These are phyloP conservation scores for Zoroaster sp. DNA, from an alignment of 53 echinoderm and acorn worm genomes.

Conservation along the genomic window DNA sequence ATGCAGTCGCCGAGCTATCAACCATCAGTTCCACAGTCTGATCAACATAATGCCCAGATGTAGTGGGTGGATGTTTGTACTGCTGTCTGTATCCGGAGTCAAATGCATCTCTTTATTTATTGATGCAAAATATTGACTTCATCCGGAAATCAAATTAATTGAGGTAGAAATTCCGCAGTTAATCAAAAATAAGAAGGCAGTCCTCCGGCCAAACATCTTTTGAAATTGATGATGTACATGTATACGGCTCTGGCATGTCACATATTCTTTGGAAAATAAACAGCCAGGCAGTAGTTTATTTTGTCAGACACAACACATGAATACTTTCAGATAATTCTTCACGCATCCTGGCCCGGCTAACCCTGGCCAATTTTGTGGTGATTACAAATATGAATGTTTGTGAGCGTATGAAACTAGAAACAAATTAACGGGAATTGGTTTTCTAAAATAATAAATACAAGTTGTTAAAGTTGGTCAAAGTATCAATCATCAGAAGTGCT, in stretches of 20 bases:
- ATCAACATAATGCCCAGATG: too few species aligned
- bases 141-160: conserved; percentile 1
- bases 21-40: background rate
- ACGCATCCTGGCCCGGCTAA: background rate
- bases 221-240: conserved; percentile 30
- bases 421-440: too few species aligned
- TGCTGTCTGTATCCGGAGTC: too few species aligned
- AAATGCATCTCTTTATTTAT: conserved; percentile 31
- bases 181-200: conserved; percentile 17
- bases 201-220: background rate
- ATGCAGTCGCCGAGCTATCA: background rate
- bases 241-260: background rate
- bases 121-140: conserved; percentile 9
- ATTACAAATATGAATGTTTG: background rate
- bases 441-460: too few species aligned
- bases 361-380: background rate
- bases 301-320: conserved; percentile 34
- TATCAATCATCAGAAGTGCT: too few species aligned
- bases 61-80: too few species aligned
- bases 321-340: background rate
- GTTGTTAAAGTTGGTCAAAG: too few species aligned
- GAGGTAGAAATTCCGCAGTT: background rate
- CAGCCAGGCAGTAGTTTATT: conserved; percentile 23
- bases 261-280: conserved; percentile 27
- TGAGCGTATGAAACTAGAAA: too few species aligned